Base-by-base conservation (phyloP, 2,797 vertebrate species). In the Dendrocincla fuliginosa region DNA sequence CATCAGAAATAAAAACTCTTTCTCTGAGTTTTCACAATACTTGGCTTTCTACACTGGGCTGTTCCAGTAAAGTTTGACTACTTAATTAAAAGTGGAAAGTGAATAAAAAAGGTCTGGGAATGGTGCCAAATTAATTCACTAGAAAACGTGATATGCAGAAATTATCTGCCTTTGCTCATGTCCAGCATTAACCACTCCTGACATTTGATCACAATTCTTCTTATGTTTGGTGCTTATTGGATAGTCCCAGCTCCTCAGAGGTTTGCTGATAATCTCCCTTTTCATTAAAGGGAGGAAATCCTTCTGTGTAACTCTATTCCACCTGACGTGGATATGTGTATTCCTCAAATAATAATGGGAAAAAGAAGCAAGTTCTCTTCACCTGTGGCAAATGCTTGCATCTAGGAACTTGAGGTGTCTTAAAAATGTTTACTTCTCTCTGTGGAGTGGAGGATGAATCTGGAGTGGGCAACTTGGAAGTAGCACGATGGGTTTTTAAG, bases 31-130 rank as follows among this genome's bases (percentile, higher is more conserved):
- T 47, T 89, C 73, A 83, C 25, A n/a, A 35, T 69, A 59, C 75
- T 94, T 96, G 92, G 94, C 93, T 92, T 83, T 76, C 57, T 78
- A 30, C 46, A 44, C 39, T 44, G 55, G 57, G 30, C 50, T 96
- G 64, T 96, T 96, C 90, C 87, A 87, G 89, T 89, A 95, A 96
- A 92, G 79, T 96, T 96, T 95, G 93, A 97, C 75, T 93, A 50
- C 95, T 96, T 94, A 96, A 94, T 96, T 96, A 93, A 83, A 90
- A 93, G 68, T 83, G 53, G 71, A 85, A 90, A 96, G 78, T 37
- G 84, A 93, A 87, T 87, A 90, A 77, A 94, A 92, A 75, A 74
- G 41, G 50, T 78, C 92, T 92, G 92, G 95, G 93, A 96, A 87
- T 46, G 14, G n/a, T 0, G 95, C 94, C 96, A 96, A 94, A 96